Evolutionary conservation across 2,888 invertebrate genomes (phyloP).

Genomic region (Amblyjoppa proteus): DNA sequence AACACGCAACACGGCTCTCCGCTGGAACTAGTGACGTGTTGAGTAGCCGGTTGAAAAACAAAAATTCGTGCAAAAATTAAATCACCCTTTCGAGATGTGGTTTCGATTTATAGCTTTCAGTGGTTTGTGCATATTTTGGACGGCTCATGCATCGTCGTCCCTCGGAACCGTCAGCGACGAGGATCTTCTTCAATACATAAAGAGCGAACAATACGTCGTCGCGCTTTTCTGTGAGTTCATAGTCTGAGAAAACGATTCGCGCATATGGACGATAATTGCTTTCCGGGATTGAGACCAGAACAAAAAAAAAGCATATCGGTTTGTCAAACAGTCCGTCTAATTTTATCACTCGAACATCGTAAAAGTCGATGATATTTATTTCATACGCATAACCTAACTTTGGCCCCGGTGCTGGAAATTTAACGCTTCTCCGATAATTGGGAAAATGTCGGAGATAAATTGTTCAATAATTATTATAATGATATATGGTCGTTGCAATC

Average conservation of each 20-base stretch:
- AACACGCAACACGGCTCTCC: not conserved
- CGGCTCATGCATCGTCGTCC: constrained; percentile 60
- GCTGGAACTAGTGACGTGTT: constrained; percentile 66
- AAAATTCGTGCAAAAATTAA: constrained; percentile 9
- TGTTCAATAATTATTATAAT: no score
- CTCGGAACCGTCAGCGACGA: constrained; percentile 91
- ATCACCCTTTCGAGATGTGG: constrained; percentile 65
- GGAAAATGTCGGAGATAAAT: no score
- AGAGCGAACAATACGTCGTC: constrained; percentile 92
- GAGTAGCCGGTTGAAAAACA: constrained; percentile 59
- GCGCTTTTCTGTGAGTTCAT: constrained; percentile 91
- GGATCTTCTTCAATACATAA: constrained; percentile 91
- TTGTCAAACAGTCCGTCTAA: not conserved
- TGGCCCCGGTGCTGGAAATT: no score
- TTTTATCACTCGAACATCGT: no score
- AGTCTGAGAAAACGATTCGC: not conserved
- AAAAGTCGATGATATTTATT: no score
- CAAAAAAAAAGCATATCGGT: not conserved
- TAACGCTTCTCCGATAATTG: no score
- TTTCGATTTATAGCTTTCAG: constrained; percentile 65
- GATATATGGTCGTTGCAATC: no score
- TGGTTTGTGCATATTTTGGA: constrained; percentile 63
- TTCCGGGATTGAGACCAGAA: not conserved
- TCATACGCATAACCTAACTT: no score
- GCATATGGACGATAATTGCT: constrained; percentile 20